Evolutionary conservation across 2,113 vertebrate species (phyloP), one percentile per base, ranked within the genome.

Genomic region (Prunella himalayana): DNA sequence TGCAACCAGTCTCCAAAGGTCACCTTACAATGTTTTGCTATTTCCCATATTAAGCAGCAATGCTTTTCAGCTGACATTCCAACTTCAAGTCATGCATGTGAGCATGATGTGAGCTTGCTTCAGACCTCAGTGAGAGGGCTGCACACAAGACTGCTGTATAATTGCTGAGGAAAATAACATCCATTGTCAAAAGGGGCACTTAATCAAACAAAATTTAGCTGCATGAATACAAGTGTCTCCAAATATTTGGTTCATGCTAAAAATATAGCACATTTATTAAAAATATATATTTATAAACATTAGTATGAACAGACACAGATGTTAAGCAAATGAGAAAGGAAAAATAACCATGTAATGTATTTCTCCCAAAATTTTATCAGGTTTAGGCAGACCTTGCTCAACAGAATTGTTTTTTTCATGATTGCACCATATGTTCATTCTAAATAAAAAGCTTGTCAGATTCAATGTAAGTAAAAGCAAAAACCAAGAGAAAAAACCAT

Each of bases 251-350:
- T 97, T 98, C 98, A 98, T 98, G 98, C 98, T 98, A 98, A 98
- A 98, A 98, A 98, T 98, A 98, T 98, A 98, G 97, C 98, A 98
- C 98, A 97, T 98, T 98, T 98, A 98, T 98, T 98, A 98, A 98
- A 98, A 98, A 98, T 98, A 98, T 97, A 98, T 97, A 98, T 98
- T 98, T 98, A 98, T 98, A 98, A 98, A 98, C 98, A 97, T 98
- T 76, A 91, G 65, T 97, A 97, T 97, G 97, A 98, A 98, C 95
- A 97, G 95, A 97, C 90, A 96, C 95, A 95, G 92, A 97, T 33
- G 41, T 95, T 95, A 97, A 97, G 97, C 97, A 88, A 96, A 97
- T 60, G 95, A 92, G 77, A 95, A 97, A 97, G 93, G 94, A 90
- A 96, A 98, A 96, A 97, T 77, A 94, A 94, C 49, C 93, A 82